phyloP scores from a whole-genome alignment of 1,140 invertebrate genomes.

The Apolygus lucorum region DNA sequence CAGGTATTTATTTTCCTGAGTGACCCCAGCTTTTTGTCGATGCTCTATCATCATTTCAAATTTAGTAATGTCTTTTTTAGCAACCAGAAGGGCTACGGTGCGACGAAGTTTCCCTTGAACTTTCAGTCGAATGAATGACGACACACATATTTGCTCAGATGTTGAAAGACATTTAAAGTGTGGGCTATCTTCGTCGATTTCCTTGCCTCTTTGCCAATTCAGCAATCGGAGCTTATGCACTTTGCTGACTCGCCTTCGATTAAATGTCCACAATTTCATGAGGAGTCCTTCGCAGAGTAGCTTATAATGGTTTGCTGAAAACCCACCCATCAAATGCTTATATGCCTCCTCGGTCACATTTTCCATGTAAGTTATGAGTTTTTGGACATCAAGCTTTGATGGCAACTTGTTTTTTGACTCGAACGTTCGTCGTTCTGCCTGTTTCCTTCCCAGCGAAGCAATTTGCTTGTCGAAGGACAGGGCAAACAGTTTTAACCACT shows the following conservation, averaged over 20 bases:
- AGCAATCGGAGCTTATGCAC: not conserved
- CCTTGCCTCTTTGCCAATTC: not conserved
- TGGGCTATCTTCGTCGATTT: not conserved
- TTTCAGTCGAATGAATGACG: not conserved
- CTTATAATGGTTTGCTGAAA: not conserved
- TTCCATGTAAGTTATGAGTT: not conserved
- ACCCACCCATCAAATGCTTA: not conserved
- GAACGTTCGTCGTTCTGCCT: not conserved
- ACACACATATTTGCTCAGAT: not conserved
- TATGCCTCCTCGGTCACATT: not conserved
- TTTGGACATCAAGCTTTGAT: not conserved
- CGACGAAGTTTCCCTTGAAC: not conserved
- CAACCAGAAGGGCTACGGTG: not conserved
- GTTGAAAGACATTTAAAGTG: not conserved
- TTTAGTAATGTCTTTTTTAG: not conserved
- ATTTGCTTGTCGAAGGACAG: not conserved
- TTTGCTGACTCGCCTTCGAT: conserved; percentile 10
- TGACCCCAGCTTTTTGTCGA: not conserved
- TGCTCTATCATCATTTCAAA: conserved; percentile 2
- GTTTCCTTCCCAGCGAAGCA: not conserved
- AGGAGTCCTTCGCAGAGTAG: not conserved
- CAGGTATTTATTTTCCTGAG: not conserved
- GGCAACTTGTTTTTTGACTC: not conserved
- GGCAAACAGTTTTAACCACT: not conserved
- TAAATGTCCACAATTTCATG: conserved; percentile 8